Evolutionary conservation across 1,140 invertebrate species (phyloP), one percentile per base, ranked within the genome.

Genomic region (Drosophila truncata): DNA sequence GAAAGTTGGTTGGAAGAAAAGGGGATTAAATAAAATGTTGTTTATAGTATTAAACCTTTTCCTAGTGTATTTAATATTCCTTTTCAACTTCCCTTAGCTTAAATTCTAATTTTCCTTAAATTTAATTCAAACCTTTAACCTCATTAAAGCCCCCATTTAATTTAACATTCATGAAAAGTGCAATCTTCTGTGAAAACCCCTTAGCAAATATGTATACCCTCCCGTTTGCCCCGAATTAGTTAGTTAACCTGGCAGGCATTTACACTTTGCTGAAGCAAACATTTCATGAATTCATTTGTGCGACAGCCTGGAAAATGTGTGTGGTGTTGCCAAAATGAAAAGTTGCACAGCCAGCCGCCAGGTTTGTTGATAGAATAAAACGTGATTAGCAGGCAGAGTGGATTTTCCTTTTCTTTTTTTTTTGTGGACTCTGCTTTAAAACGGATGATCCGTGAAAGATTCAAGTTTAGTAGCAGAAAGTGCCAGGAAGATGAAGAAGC

Each of bases 251-350:
- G 74, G 10, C 57, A 60, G 73, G 77, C 63, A 79, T 88, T 88
- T 88, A 66, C 84, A 88, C 80, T 64, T 54, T 62, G 42, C 67
- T 49, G 64, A 77, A 58, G 77, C 73, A 88, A 88, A 78, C 84
- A 88, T 80, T 88, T 87, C 85, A 88, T 88, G 80, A 87, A 87
- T 87, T 70, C 71, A 87, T 87, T 87, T 83, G 83, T 55, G 72
- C 80, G 62, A 64, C 72, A 83, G 77, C 47, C 61, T 58, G 84
- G 77, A 88, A 87, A 87, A 87, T 84, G 65, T 69, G 66, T 72
- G 57, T 80, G 80, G 57, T 80, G 80, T 55, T 54, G 52, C 35
- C 44, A 52, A 82, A 80, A 67, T 62, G 80, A 84, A 87, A 87
- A 88, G 80, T 77, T 77, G 80, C 63, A 33, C 74, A 35, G 49